A percentile compares a stretch with the other conserved stretches of the same genome.
Evolutionary conservation across 2,797 vertebrate species (phyloP).

Genomic region (Coccyzus lansbergi): DNA sequence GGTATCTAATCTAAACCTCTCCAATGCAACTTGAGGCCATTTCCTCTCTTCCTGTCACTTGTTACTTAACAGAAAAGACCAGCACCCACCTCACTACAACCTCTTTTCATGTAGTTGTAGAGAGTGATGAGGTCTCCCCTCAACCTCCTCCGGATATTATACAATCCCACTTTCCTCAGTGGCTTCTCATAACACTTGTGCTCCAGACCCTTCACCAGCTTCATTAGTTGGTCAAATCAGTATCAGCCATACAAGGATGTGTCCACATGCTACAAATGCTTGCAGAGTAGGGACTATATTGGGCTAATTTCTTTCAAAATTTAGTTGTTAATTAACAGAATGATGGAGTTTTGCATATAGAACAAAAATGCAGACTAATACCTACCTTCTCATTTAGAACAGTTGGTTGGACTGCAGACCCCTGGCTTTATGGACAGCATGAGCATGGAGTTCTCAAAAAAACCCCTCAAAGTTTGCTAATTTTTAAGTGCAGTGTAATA

Average conservation of each 20-base stretch:
- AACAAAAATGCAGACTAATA: not conserved
- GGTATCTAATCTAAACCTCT: too few relatives aligned
- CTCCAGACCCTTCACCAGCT: too few relatives aligned
- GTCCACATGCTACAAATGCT: not conserved
- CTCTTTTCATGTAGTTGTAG: too few relatives aligned
- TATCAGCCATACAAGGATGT: not conserved
- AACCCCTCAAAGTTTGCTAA: not conserved
- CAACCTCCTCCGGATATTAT: too few relatives aligned
- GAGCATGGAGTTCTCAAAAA: not conserved
- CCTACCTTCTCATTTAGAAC: not conserved
- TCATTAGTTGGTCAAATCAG: not conserved
- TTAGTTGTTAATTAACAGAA: not conserved
- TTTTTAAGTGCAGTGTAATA: not conserved
- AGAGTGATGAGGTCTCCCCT: too few relatives aligned
- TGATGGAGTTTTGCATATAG: not conserved
- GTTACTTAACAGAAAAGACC: too few relatives aligned
- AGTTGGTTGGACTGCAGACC: not conserved
- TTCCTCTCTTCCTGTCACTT: too few relatives aligned
- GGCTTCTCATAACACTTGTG: too few relatives aligned
- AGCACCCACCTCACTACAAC: too few relatives aligned
- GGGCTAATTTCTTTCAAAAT: conserved; percentile 12
- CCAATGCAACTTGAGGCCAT: too few relatives aligned
- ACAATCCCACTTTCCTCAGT: too few relatives aligned
- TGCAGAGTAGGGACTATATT: not conserved
- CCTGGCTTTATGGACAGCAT: not conserved